Percentiles rank a stretch among this genome's conserved stretches.
These are phyloP conservation scores for Drosophila athabasca DNA, from an alignment of 1,140 invertebrate species.

Conservation along the genomic window DNA sequence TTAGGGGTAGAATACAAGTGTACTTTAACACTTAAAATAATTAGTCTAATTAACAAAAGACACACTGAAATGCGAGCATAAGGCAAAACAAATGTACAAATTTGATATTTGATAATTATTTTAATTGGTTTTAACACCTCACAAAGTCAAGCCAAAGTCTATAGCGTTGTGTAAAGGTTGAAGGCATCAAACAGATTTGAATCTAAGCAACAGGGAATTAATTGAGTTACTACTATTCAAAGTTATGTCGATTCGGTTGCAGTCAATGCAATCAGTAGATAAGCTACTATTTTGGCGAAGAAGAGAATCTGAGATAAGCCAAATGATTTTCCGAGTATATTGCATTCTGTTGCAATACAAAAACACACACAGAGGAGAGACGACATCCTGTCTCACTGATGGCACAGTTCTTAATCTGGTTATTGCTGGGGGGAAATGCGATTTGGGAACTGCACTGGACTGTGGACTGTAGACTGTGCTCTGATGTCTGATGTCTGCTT, in stretches of 20 bases:
- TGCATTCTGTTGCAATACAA: background rate
- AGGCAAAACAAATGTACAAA: too few relatives aligned
- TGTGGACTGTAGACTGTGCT: conserved; percentile 6
- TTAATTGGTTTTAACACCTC: too few relatives aligned
- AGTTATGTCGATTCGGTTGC: background rate
- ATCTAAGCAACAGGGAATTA: background rate
- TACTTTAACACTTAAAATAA: too few relatives aligned
- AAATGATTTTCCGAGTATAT: background rate
- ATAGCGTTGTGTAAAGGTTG: too few relatives aligned
- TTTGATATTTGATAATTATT: too few relatives aligned
- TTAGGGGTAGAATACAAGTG: too few relatives aligned
- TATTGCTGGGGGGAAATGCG: conserved; percentile 53
- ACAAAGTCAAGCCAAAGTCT: too few relatives aligned
- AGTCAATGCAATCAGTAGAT: background rate
- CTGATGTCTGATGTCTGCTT: conserved; percentile 15
- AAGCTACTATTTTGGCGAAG: background rate
- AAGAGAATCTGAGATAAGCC: background rate
- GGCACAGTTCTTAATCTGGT: conserved; percentile 38
- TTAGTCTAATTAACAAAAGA: too few relatives aligned
- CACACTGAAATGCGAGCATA: too few relatives aligned
- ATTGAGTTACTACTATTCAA: background rate
- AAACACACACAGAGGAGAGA: background rate
- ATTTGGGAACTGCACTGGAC: conserved; percentile 42
- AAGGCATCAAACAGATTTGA: too few relatives aligned
- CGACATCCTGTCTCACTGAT: conserved; percentile 4